A percentile compares a stretch with the other conserved stretches of the same genome.
phyloP scores from a whole-genome alignment of 2,888 invertebrate genomes.

The Aleiodes alternator region DNA sequence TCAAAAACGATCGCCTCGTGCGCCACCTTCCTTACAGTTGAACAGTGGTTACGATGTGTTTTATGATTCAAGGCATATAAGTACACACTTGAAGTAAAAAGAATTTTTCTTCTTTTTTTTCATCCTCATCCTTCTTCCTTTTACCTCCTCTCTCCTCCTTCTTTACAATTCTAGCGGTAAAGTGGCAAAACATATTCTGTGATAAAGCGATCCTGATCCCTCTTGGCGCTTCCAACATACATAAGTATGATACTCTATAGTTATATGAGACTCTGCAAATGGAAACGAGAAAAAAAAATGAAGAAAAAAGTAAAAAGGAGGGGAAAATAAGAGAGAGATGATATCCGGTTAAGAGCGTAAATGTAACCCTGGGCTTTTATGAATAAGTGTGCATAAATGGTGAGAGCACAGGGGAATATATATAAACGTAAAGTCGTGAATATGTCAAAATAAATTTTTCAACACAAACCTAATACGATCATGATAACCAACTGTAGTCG shows the following conservation, averaged over 20 bases:
- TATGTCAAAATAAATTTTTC: constrained; percentile 28
- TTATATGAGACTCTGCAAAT: constrained; percentile 26
- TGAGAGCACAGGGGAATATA: constrained; percentile 25
- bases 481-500: constrained; percentile 63
- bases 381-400: constrained; percentile 41
- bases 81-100: constrained; percentile 50
- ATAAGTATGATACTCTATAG: constrained; percentile 29
- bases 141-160: constrained; percentile 37
- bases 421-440: constrained; percentile 33
- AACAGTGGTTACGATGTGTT: constrained; percentile 56
- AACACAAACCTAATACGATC: constrained; percentile 17
- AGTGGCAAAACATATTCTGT: constrained; percentile 64
- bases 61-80: constrained; percentile 59
- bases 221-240: constrained; percentile 34
- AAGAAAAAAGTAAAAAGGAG: no score
- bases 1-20: constrained; percentile 37
- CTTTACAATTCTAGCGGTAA: constrained; percentile 58
- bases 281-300: no score
- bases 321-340: constrained; percentile 27
- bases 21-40: constrained; percentile 24
- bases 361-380: constrained; percentile 29
- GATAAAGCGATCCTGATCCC: constrained; percentile 59
- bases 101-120: no score
- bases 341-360: constrained; percentile 36
- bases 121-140: constrained; percentile 30